Percentiles rank a stretch among this genome's conserved stretches.
Conservation (phyloP, 2,888 invertebrate species). For the Campopleginae sp. region DNA sequence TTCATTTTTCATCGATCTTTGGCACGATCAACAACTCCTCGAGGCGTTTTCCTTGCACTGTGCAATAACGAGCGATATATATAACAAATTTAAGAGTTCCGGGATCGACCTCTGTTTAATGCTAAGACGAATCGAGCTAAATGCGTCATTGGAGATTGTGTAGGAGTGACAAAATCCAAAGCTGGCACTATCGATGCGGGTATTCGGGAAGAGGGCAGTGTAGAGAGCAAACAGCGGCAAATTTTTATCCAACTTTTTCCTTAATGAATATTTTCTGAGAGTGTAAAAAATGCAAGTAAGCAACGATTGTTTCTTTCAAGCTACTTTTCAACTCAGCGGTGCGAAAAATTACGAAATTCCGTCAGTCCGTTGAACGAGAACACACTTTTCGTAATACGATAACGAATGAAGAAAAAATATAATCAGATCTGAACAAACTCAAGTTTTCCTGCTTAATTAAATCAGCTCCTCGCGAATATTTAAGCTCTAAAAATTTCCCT, state of each 20-base stretch:
- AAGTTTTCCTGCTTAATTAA: conserved; percentile 9
- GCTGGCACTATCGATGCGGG: conserved; percentile 18
- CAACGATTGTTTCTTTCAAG: conserved; percentile 34
- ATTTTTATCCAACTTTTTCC: background rate
- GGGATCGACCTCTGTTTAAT: background rate
- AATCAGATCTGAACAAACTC: background rate
- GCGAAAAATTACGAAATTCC: conserved; percentile 61
- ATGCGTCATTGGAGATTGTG: conserved; percentile 35
- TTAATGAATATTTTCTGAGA: background rate
- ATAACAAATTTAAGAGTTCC: background rate
- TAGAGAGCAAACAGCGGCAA: background rate
- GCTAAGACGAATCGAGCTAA: background rate
- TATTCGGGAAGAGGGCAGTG: background rate
- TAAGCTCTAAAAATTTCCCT: conserved; percentile 23
- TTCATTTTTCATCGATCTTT: background rate
- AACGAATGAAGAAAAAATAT: background rate
- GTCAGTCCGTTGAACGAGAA: conserved; percentile 25
- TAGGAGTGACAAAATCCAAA: conserved; percentile 30
- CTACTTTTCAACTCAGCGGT: conserved; percentile 17
- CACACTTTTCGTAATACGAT: conserved; percentile 26
- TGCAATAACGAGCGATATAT: background rate
- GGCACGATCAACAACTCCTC: background rate
- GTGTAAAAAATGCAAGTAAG: conserved; percentile 49
- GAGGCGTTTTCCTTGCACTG: background rate
- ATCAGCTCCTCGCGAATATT: background rate